Conservation (phyloP, 2,113 vertebrate species). For the Microcebus lehilahytsara region DNA sequence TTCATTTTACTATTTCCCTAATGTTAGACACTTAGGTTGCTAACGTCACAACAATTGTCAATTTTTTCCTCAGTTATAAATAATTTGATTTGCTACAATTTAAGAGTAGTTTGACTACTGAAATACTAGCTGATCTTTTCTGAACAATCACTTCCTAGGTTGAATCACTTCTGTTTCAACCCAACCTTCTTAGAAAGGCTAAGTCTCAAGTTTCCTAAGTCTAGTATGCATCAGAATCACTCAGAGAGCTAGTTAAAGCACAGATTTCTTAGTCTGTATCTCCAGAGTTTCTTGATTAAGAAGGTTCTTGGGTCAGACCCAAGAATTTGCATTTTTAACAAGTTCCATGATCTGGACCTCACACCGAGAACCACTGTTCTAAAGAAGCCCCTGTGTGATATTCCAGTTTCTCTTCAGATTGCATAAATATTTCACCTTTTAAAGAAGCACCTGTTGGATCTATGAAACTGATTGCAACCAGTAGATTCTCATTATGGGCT, state of each 20-base stretch:
- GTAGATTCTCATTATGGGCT: neutral
- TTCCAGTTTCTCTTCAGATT: neutral
- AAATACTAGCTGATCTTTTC: neutral
- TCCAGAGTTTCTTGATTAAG: neutral
- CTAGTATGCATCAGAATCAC: neutral
- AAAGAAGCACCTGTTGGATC: neutral
- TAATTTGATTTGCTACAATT: neutral
- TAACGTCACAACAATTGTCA: neutral
- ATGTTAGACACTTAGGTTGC: neutral
- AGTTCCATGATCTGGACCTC: neutral
- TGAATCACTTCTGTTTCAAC: neutral
- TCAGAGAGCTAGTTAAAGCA: neutral
- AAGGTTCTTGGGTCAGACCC: neutral
- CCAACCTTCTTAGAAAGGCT: neutral
- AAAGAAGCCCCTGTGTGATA: neutral
- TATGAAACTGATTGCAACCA: neutral
- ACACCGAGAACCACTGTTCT: neutral
- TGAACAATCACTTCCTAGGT: neutral
- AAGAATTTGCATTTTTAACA: neutral
- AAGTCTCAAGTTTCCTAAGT: neutral
- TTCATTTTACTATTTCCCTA: neutral
- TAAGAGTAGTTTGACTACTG: neutral
- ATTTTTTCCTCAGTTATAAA: neutral
- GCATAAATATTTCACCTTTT: neutral
- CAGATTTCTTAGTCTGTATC: neutral